Base-by-base conservation (phyloP, 2,888 invertebrate genomes). In the Norana najaformis region DNA sequence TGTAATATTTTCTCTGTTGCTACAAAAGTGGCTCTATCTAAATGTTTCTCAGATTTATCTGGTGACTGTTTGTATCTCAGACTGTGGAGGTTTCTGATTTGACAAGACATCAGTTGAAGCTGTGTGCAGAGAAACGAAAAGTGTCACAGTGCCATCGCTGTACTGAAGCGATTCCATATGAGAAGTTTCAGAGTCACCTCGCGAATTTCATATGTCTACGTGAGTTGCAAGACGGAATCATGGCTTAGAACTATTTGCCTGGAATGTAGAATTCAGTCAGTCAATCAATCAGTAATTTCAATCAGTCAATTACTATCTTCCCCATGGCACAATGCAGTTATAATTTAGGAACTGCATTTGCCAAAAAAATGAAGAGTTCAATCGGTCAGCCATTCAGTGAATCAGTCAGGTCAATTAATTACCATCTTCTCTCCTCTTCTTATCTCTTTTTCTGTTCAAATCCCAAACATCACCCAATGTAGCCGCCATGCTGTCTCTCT, bases 41-140 rank as follows among this genome's bases (percentile, higher is more conserved):
- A 30, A n/a, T n/a, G n/a, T 30, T 69, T 69, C n/a, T n/a, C n/a
- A n/a, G n/a, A n/a, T n/a, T 69, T 30, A n/a, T 69, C n/a, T 69
- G 35, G 3, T 85, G 85, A 36, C 18, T 85, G 35, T 36, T 18
- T 53, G 16, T 18, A 16, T 88, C 35, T 89, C 36, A 98, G 95
- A 98, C 98, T 90, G 96, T 98, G 0, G 98, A 98, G 94, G 97
- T 98, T 16, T 96, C 98, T 39, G 96, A 96, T 88, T 95, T 98
- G 88, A 97, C 97, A 91, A 96, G 97, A 91, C 98, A 98, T 95
- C 95, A 98, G 90, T 95, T 97, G 90, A 96, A 97, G 96, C 97
- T 97, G 94, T 97, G 97, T 94, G 97, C 97, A 93, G 96, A 96
- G 89, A 96, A 96, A 93, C 96, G 96, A 90, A 96, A 96, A 93